Conservation (phyloP, 1,140 invertebrate genomes). For the Nasonia giraulti region DNA sequence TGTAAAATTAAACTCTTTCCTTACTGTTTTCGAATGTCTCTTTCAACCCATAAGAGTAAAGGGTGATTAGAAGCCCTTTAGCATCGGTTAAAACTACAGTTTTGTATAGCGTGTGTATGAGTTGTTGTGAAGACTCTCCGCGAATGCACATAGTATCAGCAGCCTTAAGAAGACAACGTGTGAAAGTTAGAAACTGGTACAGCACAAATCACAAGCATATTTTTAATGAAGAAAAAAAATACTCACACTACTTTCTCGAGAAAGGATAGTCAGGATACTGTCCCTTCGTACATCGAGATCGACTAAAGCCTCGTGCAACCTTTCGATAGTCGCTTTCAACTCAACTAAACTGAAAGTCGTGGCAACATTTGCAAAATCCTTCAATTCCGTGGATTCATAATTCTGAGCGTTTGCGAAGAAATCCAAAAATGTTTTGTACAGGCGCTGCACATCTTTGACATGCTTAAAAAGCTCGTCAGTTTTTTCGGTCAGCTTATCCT, state of each 20-base stretch:
- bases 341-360: slow-evolving; percentile 7
- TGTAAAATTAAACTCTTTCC: too few relatives aligned
- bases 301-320: neutral
- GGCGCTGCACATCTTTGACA: neutral
- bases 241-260: neutral
- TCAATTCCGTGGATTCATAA: too few relatives aligned
- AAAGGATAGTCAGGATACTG: neutral
- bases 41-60: neutral
- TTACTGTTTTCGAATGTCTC: neutral
- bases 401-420: too few relatives aligned
- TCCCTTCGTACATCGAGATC: neutral
- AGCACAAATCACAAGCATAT: neutral
- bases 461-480: neutral
- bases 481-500: slow-evolving; percentile 8
- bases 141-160: neutral
- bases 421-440: neutral
- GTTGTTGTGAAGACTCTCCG: neutral
- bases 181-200: too few relatives aligned
- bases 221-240: neutral
- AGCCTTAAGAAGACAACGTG: neutral
- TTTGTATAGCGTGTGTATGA: neutral
- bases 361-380: too few relatives aligned
- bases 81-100: neutral
- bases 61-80: neutral
- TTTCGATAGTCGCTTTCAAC: neutral